Base-by-base conservation (phyloP, 2,797 vertebrate species). In the Cossypha heuglini region DNA sequence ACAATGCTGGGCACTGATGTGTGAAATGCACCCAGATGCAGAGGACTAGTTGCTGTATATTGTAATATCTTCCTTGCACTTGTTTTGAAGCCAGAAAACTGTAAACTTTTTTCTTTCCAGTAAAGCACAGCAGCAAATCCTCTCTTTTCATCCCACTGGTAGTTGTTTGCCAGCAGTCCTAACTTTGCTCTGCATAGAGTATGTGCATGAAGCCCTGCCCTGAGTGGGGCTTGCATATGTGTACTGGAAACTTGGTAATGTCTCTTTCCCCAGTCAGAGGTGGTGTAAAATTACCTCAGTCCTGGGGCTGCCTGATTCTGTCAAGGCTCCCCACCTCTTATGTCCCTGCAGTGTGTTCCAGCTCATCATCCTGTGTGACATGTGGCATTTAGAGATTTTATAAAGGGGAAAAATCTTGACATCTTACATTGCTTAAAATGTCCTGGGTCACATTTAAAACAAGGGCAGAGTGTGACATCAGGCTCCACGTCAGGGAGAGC, bases 11-110 rank as follows among this genome's bases (percentile, higher is more conserved):
- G 96, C 96, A 90, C 66, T 97, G 97, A 97, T 96, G 97, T 97
- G 94, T 98, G 94, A 98, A 97, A 96, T 96, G 90, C 93, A 92
- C 68, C 97, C 98, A 98, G 97, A 98, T 98, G 97, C 94, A 58
- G 89, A 95, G 72, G 55, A 96, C 84, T 29, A 10, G 61, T 89
- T 94, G 93, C 94, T 92, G 35, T 89, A 84, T 88, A 88, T 95
- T 97, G 71, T 92, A 93, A 26, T 86, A 59, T 54, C 93, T 82
- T 96, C 85, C 88, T 86, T 96, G 87, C 96, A 97, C 92, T 93
- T 97, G 88, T 96, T 95, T 71, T 78, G 78, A 80, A 90, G 68
- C 33, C 91, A 91, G 79, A 86, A 90, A 88, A 94, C 80, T 57
- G 52, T 91, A 82, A 97, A 95, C 78, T 93, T 66, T n/a, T 64